Conservation (phyloP, 2,797 vertebrate species). For the Aphelocoma californica region DNA sequence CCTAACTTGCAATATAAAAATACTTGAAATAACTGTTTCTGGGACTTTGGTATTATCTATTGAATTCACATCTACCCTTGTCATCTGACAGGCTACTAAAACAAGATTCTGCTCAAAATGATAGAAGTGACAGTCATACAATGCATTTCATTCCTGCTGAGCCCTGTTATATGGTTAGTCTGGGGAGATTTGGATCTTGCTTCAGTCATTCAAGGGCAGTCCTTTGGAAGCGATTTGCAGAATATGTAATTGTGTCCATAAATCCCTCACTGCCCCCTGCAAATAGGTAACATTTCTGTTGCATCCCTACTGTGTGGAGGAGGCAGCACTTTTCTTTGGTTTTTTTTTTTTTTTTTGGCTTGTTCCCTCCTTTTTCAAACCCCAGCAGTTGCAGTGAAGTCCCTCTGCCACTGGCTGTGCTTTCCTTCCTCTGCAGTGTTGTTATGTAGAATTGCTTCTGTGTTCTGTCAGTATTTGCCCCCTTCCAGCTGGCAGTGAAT, state of each 20-base stretch:
- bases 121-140: conserved; percentile 17
- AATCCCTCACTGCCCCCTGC: neutral
- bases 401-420: neutral
- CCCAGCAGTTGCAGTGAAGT: neutral
- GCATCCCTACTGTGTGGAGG: neutral
- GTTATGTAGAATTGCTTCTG: neutral
- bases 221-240: conserved; percentile 5
- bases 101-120: conserved; percentile 45
- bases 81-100: conserved; percentile 66
- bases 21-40: conserved; percentile 43
- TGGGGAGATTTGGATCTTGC: neutral
- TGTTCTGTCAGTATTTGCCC: neutral
- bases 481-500: neutral
- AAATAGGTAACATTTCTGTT: neutral
- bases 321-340: neutral
- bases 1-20: conserved; percentile 6
- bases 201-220: conserved; percentile 13
- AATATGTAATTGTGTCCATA: neutral
- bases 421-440: neutral
- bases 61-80: conserved; percentile 64
- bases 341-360: neutral
- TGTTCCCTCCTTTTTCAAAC: neutral
- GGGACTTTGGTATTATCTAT: conserved; percentile 13
- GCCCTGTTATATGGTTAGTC: neutral
- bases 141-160: conserved; percentile 28